Conservation (phyloP, 2,797 vertebrate species). For the Onychomys torridus region DNA sequence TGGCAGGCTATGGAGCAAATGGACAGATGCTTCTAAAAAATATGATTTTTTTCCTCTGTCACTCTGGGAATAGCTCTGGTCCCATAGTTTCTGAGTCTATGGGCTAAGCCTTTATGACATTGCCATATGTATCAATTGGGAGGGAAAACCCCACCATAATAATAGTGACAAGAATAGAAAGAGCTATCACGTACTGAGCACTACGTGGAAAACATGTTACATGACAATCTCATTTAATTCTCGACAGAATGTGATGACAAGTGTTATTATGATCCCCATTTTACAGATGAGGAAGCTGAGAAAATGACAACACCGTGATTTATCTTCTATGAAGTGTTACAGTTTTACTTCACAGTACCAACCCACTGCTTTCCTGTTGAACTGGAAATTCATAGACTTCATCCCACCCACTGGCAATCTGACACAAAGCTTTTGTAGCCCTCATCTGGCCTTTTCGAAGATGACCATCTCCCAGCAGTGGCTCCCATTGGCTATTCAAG, state of each 20-base stretch:
- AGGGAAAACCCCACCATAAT: not conserved
- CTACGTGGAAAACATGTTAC: not conserved
- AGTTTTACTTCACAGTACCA: not conserved
- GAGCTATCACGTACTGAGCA: not conserved
- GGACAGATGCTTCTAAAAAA: constrained; percentile 77
- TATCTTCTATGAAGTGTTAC: not conserved
- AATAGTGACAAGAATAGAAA: not conserved
- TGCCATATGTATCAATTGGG: not conserved
- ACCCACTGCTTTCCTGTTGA: not conserved
- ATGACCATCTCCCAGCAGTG: not conserved
- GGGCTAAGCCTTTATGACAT: constrained; percentile 49
- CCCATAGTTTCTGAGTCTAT: constrained; percentile 28
- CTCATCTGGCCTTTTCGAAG: not conserved
- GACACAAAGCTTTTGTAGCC: not conserved
- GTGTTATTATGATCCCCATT: constrained; percentile 10
- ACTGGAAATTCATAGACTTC: not conserved
- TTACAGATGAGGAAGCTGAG: constrained; percentile 42
- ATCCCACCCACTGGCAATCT: not conserved
- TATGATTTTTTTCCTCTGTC: constrained; percentile 71
- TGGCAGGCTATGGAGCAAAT: constrained; percentile 67
- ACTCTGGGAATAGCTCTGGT: constrained; percentile 49
- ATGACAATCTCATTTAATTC: not conserved
- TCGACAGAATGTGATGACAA: not conserved
- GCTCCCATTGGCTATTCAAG: not conserved
- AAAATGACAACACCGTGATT: not conserved